phyloP scores from a whole-genome alignment of 2,113 vertebrate species.

The Tragelaphus strepsiceros region DNA sequence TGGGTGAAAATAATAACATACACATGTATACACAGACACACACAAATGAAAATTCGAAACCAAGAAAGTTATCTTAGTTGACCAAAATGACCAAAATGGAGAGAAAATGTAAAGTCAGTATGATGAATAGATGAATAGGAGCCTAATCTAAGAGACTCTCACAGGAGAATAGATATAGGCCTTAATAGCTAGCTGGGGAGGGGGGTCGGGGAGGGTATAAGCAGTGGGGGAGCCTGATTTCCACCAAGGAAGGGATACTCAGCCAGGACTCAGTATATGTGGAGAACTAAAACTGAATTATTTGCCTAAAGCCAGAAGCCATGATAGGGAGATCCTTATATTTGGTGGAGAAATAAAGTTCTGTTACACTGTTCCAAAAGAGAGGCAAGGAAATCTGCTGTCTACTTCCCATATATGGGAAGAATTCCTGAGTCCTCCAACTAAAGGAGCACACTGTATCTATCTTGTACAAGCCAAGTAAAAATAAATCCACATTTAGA shows the following conservation, averaged over 20 bases:
- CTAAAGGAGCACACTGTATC: background rate
- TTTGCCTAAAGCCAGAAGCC: background rate
- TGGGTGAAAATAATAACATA: background rate
- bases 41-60: background rate
- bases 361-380: background rate
- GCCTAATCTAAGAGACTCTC: background rate
- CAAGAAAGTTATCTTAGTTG: background rate
- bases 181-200: background rate
- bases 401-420: background rate
- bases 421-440: background rate
- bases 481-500: background rate
- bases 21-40: background rate
- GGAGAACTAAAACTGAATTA: background rate
- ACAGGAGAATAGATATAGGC: background rate
- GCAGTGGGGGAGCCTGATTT: background rate
- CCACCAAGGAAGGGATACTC: background rate
- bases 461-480: background rate
- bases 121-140: background rate
- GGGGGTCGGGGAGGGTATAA: rapidly evolving
- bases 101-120: background rate
- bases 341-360: background rate
- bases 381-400: background rate
- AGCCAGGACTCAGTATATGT: background rate
- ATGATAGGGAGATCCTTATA: background rate
- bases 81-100: background rate